A percentile compares a stretch with the other conserved stretches of the same genome.
phyloP scores from a whole-genome alignment of 2,113 vertebrate genomes.

The Onychorhynchus coronatus region DNA sequence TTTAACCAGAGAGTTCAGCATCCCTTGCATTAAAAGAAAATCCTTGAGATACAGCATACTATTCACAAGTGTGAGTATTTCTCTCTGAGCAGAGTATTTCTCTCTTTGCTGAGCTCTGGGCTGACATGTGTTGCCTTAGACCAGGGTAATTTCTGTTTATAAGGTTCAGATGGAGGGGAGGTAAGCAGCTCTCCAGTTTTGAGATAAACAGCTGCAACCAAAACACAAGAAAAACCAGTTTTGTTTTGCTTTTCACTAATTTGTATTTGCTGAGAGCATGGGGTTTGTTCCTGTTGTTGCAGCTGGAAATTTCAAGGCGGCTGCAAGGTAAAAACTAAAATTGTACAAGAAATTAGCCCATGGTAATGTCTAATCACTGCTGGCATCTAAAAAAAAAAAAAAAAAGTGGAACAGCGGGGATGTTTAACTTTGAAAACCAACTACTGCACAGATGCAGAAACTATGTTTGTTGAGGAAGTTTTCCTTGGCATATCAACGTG shows the following conservation, averaged over 20 bases:
- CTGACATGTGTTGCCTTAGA: not conserved
- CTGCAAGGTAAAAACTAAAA: conserved; percentile 32
- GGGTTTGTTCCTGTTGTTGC: conserved; percentile 40
- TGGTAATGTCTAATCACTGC: conserved; percentile 35
- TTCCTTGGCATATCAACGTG: not conserved
- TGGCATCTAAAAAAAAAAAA: conserved; percentile 32
- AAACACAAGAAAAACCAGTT: not conserved
- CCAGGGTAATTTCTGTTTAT: not conserved
- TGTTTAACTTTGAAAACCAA: conserved; percentile 43
- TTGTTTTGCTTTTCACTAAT: conserved; percentile 48
- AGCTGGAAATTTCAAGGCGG: conserved; percentile 35
- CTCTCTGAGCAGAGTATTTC: not conserved
- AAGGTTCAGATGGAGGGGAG: not conserved
- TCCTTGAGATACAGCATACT: not conserved
- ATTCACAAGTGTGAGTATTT: not conserved
- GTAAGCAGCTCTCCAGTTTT: conserved; percentile 4
- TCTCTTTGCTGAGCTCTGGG: not conserved
- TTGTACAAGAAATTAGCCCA: conserved; percentile 36
- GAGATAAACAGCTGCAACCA: conserved; percentile 37
- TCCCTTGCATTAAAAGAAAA: not conserved
- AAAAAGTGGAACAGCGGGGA: not conserved
- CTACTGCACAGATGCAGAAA: conserved; percentile 44
- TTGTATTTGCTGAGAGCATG: conserved; percentile 12
- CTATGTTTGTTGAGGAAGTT: conserved; percentile 20
- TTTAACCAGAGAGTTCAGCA: not conserved